Evolutionary conservation across 2,113 vertebrate species (phyloP).

Genomic region (Tupaia chinensis): DNA sequence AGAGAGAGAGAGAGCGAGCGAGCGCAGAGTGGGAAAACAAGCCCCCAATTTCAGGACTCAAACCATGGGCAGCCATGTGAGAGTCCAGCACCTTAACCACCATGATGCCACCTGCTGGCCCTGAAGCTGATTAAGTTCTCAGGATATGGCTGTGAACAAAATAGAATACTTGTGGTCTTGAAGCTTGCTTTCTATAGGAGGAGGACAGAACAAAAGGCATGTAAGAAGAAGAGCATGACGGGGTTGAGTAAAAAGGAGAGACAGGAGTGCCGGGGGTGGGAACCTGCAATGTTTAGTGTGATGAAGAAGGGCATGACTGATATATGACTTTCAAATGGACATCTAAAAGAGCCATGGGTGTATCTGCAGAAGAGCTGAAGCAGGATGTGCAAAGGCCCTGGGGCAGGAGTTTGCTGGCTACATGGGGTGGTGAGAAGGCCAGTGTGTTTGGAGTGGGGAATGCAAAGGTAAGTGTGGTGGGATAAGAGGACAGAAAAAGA

Average conservation of each 20-base stretch:
- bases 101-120: too few relatives aligned
- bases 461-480: neutral
- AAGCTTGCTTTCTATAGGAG: neutral
- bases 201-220: neutral
- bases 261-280: accelerated
- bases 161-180: neutral
- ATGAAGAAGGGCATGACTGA: neutral
- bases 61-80: too few relatives aligned
- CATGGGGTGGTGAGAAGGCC: neutral
- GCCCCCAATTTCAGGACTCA: too few relatives aligned
- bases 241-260: neutral
- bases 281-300: neutral
- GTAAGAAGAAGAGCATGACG: neutral
- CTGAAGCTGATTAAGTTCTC: neutral
- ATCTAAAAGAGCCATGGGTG: neutral
- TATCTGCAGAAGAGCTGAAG: neutral
- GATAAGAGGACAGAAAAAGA: neutral
- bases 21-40: too few relatives aligned
- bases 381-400: neutral
- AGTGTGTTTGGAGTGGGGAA: neutral
- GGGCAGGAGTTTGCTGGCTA: neutral
- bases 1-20: too few relatives aligned
- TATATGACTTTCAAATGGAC: neutral
- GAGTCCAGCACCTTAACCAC: too few relatives aligned
- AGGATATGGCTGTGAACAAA: neutral